Percentiles rank a stretch among this genome's conserved stretches.
phyloP scores from a whole-genome alignment of 2,888 invertebrate genomes.

The Noctua fimbriata region DNA sequence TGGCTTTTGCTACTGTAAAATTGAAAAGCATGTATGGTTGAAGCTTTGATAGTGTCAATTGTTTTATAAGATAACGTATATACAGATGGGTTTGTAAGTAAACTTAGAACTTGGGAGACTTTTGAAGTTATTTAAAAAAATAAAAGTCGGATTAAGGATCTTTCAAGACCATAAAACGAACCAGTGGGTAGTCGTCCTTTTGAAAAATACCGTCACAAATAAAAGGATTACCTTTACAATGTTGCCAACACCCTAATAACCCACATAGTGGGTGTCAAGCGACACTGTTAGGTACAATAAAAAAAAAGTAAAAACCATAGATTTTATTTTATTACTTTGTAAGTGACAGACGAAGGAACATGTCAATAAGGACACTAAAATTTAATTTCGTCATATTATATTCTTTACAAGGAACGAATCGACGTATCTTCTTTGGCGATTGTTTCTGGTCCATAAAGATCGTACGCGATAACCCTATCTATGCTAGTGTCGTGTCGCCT shows the following conservation, averaged over 20 bases:
- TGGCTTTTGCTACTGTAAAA: constrained; percentile 29
- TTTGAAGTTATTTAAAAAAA: background rate
- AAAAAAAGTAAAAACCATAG: constrained; percentile 54
- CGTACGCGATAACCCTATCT: constrained; percentile 82
- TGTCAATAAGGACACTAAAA: constrained; percentile 77
- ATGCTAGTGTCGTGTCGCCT: constrained; percentile 79
- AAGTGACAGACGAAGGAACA: constrained; percentile 66
- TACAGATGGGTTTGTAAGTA: background rate
- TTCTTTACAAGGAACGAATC: constrained; percentile 77
- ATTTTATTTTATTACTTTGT: constrained; percentile 62
- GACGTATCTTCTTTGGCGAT: constrained; percentile 77
- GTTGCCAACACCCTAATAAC: constrained; percentile 65
- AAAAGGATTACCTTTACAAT: constrained; percentile 54
- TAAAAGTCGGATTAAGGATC: constrained; percentile 7
- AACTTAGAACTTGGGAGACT: background rate
- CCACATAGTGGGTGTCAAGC: constrained; percentile 63
- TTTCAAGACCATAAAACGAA: constrained; percentile 39
- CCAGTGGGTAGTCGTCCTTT: constrained; percentile 39
- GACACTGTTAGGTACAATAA: constrained; percentile 46
- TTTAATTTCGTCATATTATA: constrained; percentile 82
- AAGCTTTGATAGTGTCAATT: background rate
- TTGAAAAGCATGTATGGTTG: background rate
- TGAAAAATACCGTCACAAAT: constrained; percentile 52
- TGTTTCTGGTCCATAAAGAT: constrained; percentile 85
- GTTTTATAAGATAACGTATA: background rate